Evolutionary conservation across 2,113 vertebrate species (phyloP).

Genomic region (Lasiurus cinereus): DNA sequence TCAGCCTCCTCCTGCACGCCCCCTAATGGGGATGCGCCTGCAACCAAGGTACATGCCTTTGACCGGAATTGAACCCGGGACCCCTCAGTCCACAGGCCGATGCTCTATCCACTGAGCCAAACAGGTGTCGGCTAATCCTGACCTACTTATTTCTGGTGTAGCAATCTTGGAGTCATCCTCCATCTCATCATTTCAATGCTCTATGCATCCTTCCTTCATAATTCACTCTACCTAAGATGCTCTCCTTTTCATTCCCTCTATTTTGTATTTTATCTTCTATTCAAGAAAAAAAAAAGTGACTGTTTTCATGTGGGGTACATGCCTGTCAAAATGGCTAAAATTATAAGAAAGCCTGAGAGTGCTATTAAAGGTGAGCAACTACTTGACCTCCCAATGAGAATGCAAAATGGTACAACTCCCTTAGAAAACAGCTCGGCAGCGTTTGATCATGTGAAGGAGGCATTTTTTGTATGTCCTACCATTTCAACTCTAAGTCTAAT

Average conservation of each 20-base stretch:
- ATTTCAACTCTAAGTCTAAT: not conserved
- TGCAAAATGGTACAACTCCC: not conserved
- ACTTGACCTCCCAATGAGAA: not conserved
- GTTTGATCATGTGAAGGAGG: conserved; percentile 10
- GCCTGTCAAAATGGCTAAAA: not conserved
- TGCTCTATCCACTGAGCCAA: too few relatives aligned
- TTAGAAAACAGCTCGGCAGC: not conserved
- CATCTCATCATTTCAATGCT: not conserved
- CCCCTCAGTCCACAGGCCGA: too few relatives aligned
- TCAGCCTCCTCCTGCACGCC: too few relatives aligned
- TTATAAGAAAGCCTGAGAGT: not conserved
- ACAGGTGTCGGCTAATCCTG: not conserved
- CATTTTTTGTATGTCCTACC: not conserved
- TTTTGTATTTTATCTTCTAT: not conserved
- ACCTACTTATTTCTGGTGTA: not conserved
- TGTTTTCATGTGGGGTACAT: not conserved
- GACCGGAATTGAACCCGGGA: too few relatives aligned
- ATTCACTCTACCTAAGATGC: rapidly evolving
- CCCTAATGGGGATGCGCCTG: too few relatives aligned
- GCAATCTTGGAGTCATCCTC: not conserved
- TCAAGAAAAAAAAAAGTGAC: too few relatives aligned
- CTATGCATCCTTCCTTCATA: not conserved
- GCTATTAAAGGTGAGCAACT: not conserved
- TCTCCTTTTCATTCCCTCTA: not conserved
- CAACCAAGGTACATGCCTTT: too few relatives aligned